These are phyloP conservation scores for Tragulus kanchil DNA, from an alignment of 2,113 vertebrate species.

Conservation along the genomic window DNA sequence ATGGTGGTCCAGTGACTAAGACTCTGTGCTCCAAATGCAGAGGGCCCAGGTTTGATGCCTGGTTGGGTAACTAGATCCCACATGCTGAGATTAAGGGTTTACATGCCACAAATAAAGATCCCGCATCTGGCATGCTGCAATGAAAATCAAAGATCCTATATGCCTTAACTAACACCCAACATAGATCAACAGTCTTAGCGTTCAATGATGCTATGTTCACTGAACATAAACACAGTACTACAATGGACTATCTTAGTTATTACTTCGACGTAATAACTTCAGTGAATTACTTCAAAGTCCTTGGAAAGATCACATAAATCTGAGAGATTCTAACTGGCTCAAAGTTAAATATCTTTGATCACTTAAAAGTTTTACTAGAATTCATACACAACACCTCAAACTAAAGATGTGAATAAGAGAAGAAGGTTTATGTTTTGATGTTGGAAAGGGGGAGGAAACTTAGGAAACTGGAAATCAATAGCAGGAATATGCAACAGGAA, in stretches of 20 bases:
- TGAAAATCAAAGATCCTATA: neutral
- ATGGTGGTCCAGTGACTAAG: neutral
- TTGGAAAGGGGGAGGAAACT: neutral
- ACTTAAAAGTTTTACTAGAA: constrained; percentile 38
- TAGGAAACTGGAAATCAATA: neutral
- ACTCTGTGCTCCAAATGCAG: neutral
- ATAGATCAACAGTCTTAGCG: neutral
- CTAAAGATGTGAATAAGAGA: neutral
- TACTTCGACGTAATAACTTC: too few relatives aligned
- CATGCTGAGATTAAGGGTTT: neutral
- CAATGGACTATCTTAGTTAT: constrained; percentile 1
- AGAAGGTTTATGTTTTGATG: neutral
- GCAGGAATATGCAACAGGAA: neutral
- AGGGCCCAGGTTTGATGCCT: neutral
- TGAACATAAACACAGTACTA: neutral
- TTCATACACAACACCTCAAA: neutral
- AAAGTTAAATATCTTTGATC: neutral
- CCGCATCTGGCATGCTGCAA: neutral
- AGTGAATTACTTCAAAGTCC: constrained; percentile 5
- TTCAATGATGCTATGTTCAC: neutral
- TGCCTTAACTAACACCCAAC: neutral
- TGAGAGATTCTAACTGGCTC: constrained; percentile 16
- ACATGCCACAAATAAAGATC: neutral
- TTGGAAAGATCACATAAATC: neutral
- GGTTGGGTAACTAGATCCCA: neutral